phyloP scores from a whole-genome alignment of 30 jellyfish, hydroid and myxozoan species.

The Cassiopea andromeda region DNA sequence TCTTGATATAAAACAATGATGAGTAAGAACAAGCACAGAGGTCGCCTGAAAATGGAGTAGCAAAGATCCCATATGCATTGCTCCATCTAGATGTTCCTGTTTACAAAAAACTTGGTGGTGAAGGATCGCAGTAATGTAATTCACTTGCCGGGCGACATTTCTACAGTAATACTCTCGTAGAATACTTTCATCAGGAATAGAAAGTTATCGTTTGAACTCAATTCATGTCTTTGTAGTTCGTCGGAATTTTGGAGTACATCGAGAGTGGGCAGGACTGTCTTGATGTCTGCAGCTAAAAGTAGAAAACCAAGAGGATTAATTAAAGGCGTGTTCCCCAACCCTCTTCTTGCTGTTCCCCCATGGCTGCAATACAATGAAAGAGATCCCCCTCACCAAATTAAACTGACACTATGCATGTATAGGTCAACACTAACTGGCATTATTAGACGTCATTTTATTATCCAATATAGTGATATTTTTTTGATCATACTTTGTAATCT shows the following conservation, averaged over 20 bases:
- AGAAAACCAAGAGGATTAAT: background rate
- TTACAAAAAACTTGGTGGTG: too few relatives aligned
- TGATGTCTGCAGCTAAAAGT: conserved; percentile 23
- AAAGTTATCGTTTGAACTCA: conserved; percentile 55
- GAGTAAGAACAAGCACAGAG: too few relatives aligned
- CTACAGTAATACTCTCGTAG: conserved; percentile 47
- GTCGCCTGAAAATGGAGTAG: too few relatives aligned
- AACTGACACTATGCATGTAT: too few relatives aligned
- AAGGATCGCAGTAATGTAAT: too few relatives aligned
- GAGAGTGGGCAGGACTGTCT: conserved; percentile 40
- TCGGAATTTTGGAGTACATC: conserved; percentile 49
- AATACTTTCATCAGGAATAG: conserved; percentile 58
- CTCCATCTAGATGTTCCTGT: too few relatives aligned
- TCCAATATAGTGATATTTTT: too few relatives aligned
- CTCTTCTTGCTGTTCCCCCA: background rate
- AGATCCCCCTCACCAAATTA: too few relatives aligned
- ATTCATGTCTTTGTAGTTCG: conserved; percentile 33
- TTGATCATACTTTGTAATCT: background rate
- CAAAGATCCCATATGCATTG: too few relatives aligned
- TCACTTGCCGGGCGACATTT: background rate
- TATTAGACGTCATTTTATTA: too few relatives aligned
- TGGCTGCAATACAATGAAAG: background rate
- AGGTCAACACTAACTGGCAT: too few relatives aligned
- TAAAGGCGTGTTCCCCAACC: background rate
- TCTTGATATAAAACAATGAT: too few relatives aligned